phyloP scores from a whole-genome alignment of 2,888 invertebrate genomes.

The Dascillus cervinus region DNA sequence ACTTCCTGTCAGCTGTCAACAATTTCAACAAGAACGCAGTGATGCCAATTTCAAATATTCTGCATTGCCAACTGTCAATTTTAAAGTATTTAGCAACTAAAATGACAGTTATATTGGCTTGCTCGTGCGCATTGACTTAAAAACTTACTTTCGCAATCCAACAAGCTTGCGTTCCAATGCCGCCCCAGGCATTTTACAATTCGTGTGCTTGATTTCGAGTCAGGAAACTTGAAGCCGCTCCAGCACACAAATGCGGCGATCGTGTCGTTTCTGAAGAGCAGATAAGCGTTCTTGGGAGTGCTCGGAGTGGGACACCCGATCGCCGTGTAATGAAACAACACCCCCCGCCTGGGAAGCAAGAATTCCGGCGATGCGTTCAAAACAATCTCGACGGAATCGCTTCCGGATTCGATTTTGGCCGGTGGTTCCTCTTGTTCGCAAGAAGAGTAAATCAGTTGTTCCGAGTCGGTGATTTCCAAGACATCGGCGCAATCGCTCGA shows the following conservation, averaged over 20 bases:
- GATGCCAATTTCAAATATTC: neutral
- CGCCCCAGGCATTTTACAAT: slow-evolving; percentile 57
- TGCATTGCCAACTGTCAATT: neutral
- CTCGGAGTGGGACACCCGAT: slow-evolving; percentile 58
- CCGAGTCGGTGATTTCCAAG: slow-evolving; percentile 46
- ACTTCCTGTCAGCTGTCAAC: neutral
- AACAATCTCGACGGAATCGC: slow-evolving; percentile 41
- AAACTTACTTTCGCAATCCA: slow-evolving; percentile 56
- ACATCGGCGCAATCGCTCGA: slow-evolving; percentile 45
- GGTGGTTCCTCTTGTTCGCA: slow-evolving; percentile 51
- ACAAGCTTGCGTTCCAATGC: slow-evolving; percentile 55
- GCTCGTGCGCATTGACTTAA: slow-evolving; percentile 1
- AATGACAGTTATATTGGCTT: neutral
- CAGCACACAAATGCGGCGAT: slow-evolving; percentile 63
- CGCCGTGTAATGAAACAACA: slow-evolving; percentile 55
- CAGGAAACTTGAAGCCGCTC: slow-evolving; percentile 59
- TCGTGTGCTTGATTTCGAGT: slow-evolving; percentile 54
- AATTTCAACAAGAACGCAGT: neutral
- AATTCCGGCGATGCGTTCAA: slow-evolving; percentile 20
- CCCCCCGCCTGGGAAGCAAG: slow-evolving; percentile 45
- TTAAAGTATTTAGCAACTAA: no score
- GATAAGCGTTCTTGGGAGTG: slow-evolving; percentile 60
- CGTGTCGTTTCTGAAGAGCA: slow-evolving; percentile 57
- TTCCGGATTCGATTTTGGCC: slow-evolving; percentile 43
- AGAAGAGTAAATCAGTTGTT: slow-evolving; percentile 44